Evolutionary conservation across 2,888 invertebrate genomes (phyloP).

Genomic region (Frankliniella intonsa): DNA sequence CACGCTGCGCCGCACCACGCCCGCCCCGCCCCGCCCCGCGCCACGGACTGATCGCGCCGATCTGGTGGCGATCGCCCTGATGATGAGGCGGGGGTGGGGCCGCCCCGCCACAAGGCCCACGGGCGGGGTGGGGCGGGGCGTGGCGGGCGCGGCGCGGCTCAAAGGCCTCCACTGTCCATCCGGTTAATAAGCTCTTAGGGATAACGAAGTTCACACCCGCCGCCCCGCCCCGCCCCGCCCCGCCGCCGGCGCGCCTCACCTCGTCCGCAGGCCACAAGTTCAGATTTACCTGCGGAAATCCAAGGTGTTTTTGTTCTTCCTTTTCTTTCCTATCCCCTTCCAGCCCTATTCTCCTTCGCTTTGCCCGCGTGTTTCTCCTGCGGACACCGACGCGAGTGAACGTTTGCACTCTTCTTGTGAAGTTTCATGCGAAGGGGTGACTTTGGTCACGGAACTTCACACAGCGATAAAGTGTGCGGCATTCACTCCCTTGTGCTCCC

Average conservation of each 20-base stretch:
- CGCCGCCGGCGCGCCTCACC: neutral
- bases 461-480: neutral
- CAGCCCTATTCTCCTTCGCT: too few relatives aligned
- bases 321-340: too few relatives aligned
- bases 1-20: neutral
- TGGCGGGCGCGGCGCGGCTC: neutral
- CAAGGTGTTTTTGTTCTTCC: too few relatives aligned
- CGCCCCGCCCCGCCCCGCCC: neutral
- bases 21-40: neutral
- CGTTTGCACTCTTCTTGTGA: too few relatives aligned
- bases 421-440: too few relatives aligned
- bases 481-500: neutral
- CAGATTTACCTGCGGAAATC: too few relatives aligned
- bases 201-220: neutral
- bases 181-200: conserved; percentile 18
- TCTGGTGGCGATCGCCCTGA: neutral
- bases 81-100: neutral
- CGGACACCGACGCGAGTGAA: too few relatives aligned
- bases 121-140: neutral
- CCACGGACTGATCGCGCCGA: neutral
- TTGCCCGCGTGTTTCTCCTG: too few relatives aligned
- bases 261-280: too few relatives aligned
- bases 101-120: neutral
- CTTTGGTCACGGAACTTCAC: too few relatives aligned
- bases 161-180: neutral